Base-by-base conservation (phyloP, 1,140 invertebrate genomes). In the Hirudo medicinalis region DNA sequence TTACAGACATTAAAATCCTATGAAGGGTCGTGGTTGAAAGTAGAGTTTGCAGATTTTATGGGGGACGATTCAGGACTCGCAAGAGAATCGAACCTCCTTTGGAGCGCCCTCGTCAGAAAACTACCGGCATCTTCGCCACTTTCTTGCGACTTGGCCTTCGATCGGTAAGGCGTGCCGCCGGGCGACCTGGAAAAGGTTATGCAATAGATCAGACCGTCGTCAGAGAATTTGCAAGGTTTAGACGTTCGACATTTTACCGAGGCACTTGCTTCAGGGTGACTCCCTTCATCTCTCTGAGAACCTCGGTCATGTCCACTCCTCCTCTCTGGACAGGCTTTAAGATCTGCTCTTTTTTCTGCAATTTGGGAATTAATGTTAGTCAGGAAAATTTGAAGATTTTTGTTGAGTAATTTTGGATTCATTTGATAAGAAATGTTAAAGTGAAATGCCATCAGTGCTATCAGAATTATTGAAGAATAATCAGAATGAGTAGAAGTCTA, bases 31-130 rank as follows among this genome's bases (percentile, higher is more conserved):
- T 32, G 8, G 57, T 63, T 20, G 57, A 32, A 32, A 5, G 22
- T 63, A 15, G 57, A 25, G 57, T 63, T 63, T 63, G 22, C 22
- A 25, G 57, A 25, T 63, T 49, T 49, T 49, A 49, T 49, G 11
- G 43, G 43, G 15, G 43, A 49, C 15, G 43, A 49, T 49, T 49
- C 43, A 13, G 43, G 43, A 49, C 43, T 49, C 5, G 43, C 43
- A 17, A 49, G 43, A 49, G 57, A 63, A 32, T 22, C 57, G 57
- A 63, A 63, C 57, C 29, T 63, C 29, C 13, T 63, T 63, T 63
- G 22, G 22, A 63, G 57, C 8, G 57, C 57, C 22, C 57, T 22
- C 19, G 57, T 13, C 29, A 63, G 29, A 63, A 63, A 63, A 13
- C 11, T 25, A 20, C 57, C 57, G 22, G 29, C 22, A 32, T 63